phyloP scores from a whole-genome alignment of 1,140 invertebrate genomes.

The Daktulosphaira vitifoliae region DNA sequence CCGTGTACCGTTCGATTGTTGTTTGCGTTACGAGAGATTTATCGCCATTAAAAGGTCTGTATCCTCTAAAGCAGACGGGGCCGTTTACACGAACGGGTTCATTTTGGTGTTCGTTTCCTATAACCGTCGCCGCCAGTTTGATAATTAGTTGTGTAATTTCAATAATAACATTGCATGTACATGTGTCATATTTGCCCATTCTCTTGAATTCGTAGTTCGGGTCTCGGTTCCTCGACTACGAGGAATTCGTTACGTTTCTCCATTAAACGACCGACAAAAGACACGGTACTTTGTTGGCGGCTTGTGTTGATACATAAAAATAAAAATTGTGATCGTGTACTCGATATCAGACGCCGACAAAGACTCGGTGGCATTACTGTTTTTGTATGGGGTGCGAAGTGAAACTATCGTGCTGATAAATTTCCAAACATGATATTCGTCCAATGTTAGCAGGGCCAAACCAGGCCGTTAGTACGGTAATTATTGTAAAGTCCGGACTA shows the following conservation, averaged over 20 bases:
- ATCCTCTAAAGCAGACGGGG: no score
- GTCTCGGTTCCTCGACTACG: no score
- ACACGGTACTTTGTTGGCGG: not conserved
- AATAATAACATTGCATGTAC: no score
- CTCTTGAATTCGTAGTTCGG: no score
- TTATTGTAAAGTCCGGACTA: not conserved
- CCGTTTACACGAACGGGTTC: no score
- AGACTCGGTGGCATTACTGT: not conserved
- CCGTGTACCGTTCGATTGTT: not conserved
- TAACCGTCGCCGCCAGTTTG: no score
- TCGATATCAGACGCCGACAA: slow-evolving; percentile 14
- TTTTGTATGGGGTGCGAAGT: not conserved
- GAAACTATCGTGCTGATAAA: not conserved
- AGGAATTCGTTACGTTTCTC: no score
- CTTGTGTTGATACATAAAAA: not conserved
- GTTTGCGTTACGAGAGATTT: not conserved
- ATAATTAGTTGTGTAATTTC: no score
- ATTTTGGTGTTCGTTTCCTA: no score
- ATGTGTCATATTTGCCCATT: no score
- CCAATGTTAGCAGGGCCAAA: no score
- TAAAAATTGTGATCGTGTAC: not conserved
- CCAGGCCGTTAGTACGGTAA: not conserved
- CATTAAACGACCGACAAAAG: not conserved
- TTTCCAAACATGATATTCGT: not conserved
- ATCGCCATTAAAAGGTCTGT: not conserved